Evolutionary conservation across 2,888 invertebrate species (phyloP).

Genomic region (Aethes cnicana): DNA sequence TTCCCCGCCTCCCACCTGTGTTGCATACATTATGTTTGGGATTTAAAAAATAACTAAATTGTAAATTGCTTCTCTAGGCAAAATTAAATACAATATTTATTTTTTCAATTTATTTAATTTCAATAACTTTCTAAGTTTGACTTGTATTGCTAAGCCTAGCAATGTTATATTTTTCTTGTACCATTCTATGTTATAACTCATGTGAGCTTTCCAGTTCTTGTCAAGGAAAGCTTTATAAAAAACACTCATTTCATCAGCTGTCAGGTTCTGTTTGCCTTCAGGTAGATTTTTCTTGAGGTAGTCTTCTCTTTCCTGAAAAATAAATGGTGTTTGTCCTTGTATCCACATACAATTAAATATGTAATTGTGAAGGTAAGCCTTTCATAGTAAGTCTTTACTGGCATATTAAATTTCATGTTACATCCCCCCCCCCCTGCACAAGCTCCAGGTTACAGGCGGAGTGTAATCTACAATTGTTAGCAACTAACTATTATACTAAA

Average conservation of each 20-base stretch:
- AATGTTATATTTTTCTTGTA: constrained; percentile 89
- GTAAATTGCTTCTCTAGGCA: too few relatives aligned
- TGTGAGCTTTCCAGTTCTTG: constrained; percentile 89
- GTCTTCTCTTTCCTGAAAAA: constrained; percentile 82
- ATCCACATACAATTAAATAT: too few relatives aligned
- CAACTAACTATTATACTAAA: constrained; percentile 8
- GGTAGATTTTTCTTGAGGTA: constrained; percentile 78
- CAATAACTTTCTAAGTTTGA: constrained; percentile 71
- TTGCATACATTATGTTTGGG: too few relatives aligned
- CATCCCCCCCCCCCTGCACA: too few relatives aligned
- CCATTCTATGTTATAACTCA: constrained; percentile 91
- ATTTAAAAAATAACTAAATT: too few relatives aligned
- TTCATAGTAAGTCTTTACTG: too few relatives aligned
- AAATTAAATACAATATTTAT: constrained; percentile 24
- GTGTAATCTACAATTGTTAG: background rate
- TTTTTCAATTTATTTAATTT: constrained; percentile 56
- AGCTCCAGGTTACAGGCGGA: too few relatives aligned
- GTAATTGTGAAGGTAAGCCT: too few relatives aligned
- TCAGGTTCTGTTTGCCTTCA: constrained; percentile 78
- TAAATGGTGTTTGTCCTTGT: too few relatives aligned
- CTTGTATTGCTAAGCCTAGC: constrained; percentile 83
- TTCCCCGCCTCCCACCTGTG: too few relatives aligned
- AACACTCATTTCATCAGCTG: constrained; percentile 92
- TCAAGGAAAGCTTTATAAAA: constrained; percentile 94
- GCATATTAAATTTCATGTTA: too few relatives aligned